These are phyloP conservation scores for Synaphobranchus kaupii DNA, from an alignment of 2,797 vertebrate genomes.

Conservation along the genomic window DNA sequence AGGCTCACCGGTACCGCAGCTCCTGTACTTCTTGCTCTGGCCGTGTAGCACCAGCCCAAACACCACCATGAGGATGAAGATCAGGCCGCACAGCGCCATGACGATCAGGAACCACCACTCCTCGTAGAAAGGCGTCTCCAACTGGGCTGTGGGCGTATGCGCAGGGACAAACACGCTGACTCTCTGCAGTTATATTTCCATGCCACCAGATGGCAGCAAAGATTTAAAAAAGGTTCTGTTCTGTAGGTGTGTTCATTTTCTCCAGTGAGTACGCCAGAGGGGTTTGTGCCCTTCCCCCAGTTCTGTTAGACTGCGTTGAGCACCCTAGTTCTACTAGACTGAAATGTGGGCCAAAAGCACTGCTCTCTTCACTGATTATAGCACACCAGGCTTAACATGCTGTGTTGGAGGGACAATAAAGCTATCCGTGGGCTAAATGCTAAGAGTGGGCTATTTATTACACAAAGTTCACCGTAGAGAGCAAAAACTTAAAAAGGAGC, in stretches of 20 bases:
- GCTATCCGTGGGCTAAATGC: not conserved
- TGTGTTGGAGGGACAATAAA: not conserved
- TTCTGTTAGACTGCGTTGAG: not conserved
- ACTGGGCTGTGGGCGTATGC: slow-evolving; percentile 76
- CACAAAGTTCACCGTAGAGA: not conserved
- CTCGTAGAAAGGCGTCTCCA: slow-evolving; percentile 86
- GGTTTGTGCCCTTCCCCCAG: not conserved
- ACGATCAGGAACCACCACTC: slow-evolving; percentile 98
- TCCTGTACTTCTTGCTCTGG: slow-evolving; percentile 86
- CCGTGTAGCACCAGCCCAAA: slow-evolving; percentile 84
- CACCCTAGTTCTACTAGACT: not conserved
- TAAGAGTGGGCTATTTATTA: not conserved
- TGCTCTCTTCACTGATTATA: slow-evolving; percentile 7
- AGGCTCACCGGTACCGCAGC: slow-evolving; percentile 77
- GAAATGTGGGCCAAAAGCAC: not conserved
- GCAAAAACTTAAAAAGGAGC: not conserved
- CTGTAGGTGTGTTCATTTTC: not conserved
- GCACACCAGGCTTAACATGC: not conserved
- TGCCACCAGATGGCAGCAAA: slow-evolving; percentile 57
- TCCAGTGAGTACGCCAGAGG: not conserved
- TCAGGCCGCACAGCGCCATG: slow-evolving; percentile 85
- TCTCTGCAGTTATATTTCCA: slow-evolving; percentile 13
- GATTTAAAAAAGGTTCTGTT: slow-evolving; percentile 25
- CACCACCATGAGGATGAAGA: slow-evolving; percentile 84
- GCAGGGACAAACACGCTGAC: not conserved